Base-by-base conservation (phyloP, 2,797 vertebrate genomes). In the Macrochelys suwanniensis region DNA sequence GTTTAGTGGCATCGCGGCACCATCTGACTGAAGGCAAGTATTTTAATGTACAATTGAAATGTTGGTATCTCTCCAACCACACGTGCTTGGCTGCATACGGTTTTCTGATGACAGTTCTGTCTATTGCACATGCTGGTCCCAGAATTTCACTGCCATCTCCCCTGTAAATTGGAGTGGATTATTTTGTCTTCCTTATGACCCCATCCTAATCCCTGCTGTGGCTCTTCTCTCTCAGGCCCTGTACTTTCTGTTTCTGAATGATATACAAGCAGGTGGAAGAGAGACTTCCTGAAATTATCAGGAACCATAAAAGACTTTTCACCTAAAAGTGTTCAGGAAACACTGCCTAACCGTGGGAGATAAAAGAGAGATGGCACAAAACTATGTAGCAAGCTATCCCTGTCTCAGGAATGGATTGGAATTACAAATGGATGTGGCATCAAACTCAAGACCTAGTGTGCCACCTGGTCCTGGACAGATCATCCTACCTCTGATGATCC, bases 341-440 rank as follows among this genome's bases (percentile, higher is more conserved):
- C 6, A 3, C 54, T 28, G 6, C 45, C 4, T 37, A 49, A 89
- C 3, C 47, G 42, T 68, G 49, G 81, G 23, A 50, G 37, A 54
- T n/a, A 4, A 17, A 17, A 13, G 68, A 83, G 26, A 42, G 2
- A 54, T 3, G 0, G 11, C 54, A 45, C 33, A 1, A 1, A 25
- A 31, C 0, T 84, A 3, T 81, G 54, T 90, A 91, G 79, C 90
- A 96, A 56, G 6, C 59, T 80, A 77, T 59, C 23, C 45, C 51
- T 51, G 37, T 59, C 94, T 89, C 87, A 93, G 90, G 89, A 94
- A 83, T 76, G 9, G 65, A 68, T n/a, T 37, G n/a, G 87, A 82
- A 49, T 31, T 82, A 79, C 23, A 84, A 89, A 2, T 5, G 33
- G 47, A 17, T 28, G 10, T 37, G 71, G 42, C 7, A 76, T 45